Evolutionary conservation across 2,888 invertebrate species (phyloP), one percentile per base, ranked within the genome.

Genomic region (Hyposoter dolosus): DNA sequence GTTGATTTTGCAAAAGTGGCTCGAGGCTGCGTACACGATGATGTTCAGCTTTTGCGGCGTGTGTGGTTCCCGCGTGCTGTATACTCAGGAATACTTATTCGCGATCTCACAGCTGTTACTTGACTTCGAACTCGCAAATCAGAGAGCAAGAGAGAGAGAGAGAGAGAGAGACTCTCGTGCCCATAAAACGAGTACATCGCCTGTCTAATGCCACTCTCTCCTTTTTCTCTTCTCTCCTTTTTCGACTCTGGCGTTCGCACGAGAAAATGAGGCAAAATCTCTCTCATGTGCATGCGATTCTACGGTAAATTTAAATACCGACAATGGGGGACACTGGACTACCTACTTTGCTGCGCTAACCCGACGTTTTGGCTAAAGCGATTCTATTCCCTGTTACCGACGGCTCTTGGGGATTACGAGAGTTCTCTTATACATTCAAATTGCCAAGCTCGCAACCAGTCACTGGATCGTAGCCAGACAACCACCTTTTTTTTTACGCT

Each of bases 251-350:
- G 76, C 75, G 74, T 85, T 53, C 69, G 23, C 74, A 79, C 79
- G 35, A 91, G 92, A 93, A 78, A 69, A 92, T 93, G 92, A 93
- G 92, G 92, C 91, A 92, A 93, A 93, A 92, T 66, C 56, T 69
- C 74, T 72, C 74, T 19, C 74, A 23, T 72, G 71, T 91, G 90
- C 90, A 65, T 91, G 90, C 90, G 92, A 66, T 53, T 66, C 91
- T 90, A 92, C 92, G 92, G 93, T 93, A 93, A 93, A 93, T 93
- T 93, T 93, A 93, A 94, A 93, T 93, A 90, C 91, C 90, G 89
- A 19, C 71, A 60, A 63, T 75, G 68, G 74, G 35, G 60, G 40
- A 75, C 69, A 74, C 90, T 90, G 40, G 90, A 90, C 89, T 85
- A 83, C 66, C 79, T 71, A 78, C 69, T 78, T 82, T 76, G 86